Evolutionary conservation across 1,140 invertebrate genomes (phyloP), one percentile per base, ranked within the genome.

Genomic region (Bombus haemorrhoidalis): DNA sequence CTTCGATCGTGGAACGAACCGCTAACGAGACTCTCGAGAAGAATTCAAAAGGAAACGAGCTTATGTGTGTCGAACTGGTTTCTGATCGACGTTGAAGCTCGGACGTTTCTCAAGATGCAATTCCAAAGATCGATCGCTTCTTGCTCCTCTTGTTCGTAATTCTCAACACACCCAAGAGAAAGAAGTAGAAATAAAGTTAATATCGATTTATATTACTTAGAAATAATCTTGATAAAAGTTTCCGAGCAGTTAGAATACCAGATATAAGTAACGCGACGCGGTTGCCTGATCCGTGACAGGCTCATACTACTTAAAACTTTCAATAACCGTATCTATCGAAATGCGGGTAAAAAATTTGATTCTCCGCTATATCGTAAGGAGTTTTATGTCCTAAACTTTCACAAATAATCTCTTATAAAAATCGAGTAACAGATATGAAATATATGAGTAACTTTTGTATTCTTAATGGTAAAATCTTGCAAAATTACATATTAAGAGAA

Each of bases 1-100:
- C 69, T 77, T 66, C 43, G 75, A 85, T 77, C 57, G 68, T 41
- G 32, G 59, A 75, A n/a, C 59, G 66, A 64, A 41, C 53, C 77
- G 53, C 80, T 87, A 87, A 89, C 83, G 79, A 85, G 88, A 80
- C 81, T 75, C 77, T 80, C 82, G 28, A 89, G 71, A 9, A 84
- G 59, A 76, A 76, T 87, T 77, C 75, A n/a, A 34, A 34, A 28
- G 66, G 59, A 82, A 83, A 87, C 71, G 68, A 84, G 74, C 81
- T 90, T 89, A 85, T 32, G 37, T 43, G 57, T 79, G 41, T 57
- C 77, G 28, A 47, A 47, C 39, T 62, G 39, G 12, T 43, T 62
- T 74, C 37, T 74, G 53, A 32, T 15, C 69, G 34, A 25, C 81
- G 13, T 39, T 34, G 39, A 66, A n/a, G 12, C 47, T 84, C 32